Percentiles rank a stretch among this genome's conserved stretches.
Conservation (phyloP, 2,888 invertebrate genomes). For the Lochmaea crataegi region DNA sequence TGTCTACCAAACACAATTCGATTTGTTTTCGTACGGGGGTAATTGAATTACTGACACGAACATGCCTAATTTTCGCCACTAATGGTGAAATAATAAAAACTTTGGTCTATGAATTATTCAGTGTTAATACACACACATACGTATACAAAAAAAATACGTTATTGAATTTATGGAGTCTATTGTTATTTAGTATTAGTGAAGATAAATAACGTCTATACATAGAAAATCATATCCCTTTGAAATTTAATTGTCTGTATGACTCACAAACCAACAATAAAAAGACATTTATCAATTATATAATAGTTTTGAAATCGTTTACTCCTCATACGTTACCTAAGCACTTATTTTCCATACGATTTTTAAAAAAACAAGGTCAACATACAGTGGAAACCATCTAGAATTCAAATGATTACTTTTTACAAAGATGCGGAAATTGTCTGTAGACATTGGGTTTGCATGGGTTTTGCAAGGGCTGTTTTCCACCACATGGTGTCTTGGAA, state of each 20-base stretch:
- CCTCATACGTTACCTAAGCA: too few species aligned
- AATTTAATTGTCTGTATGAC: neutral
- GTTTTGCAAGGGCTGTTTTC: too few species aligned
- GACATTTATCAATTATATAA: too few species aligned
- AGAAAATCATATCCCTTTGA: neutral
- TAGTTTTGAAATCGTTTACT: too few species aligned
- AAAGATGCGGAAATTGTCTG: too few species aligned
- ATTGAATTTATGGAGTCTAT: neutral
- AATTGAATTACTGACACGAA: conserved; percentile 47
- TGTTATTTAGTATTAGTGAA: neutral
- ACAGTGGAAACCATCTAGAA: too few species aligned
- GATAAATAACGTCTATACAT: neutral
- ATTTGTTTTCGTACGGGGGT: conserved; percentile 36
- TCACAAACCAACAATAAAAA: neutral
- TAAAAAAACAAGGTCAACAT: too few species aligned
- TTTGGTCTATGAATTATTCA: conserved; percentile 17
- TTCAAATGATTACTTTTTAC: too few species aligned
- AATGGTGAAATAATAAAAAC: conserved; percentile 44
- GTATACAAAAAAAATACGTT: neutral
- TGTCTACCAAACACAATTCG: conserved; percentile 28
- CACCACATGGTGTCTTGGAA: too few species aligned
- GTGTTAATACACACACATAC: neutral
- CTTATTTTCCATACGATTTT: too few species aligned
- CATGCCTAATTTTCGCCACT: conserved; percentile 37
- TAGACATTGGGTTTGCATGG: too few species aligned